Base-by-base conservation (phyloP, 1,140 invertebrate genomes). In the Nomia melanderi region DNA sequence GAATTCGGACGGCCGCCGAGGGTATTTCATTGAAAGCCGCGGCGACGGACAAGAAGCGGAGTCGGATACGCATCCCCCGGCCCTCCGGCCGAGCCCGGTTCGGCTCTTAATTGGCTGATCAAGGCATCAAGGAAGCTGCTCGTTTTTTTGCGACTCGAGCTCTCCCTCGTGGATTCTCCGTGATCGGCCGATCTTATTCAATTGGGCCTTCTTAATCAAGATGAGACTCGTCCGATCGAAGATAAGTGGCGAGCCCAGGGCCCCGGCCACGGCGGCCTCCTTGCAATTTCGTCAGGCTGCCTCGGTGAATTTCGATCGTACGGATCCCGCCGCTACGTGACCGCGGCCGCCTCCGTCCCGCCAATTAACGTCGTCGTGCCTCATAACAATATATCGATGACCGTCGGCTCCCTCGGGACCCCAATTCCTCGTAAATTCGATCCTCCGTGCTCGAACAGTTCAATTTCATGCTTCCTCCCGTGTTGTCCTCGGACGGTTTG, bases 61-160 rank as follows among this genome's bases (percentile, higher is more conserved):
- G 44, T 57, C 39, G 44, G 64, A 33, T 39, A 66, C 39, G 57
- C 71, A 3, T 31, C 53, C 44, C 53, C 57, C 4, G 7, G 29
- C 33, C 64, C 4, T 41, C 54, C 12, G 20, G 20, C 7, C 41
- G 41, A n/a, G 17, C 20, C 29, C 31, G 44, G 66, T 70, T 77
- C 20, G 76, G n/a, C 72, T 69, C 80, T 82, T 83, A 83, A 83
- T 83, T 83, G 80, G 81, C 82, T 56, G 81, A 82, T 78, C 79
- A 67, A 74, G 59, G 59, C 79, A 83, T 78, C 76, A 64, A 50
- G 76, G 64, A 62, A 82, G 71, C 79, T 82, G 23, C 65, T 79
- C 39, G 70, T 83, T 82, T 83, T 50, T 83, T 83, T 83, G 65
- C 65, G 14, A 47, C 33, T 36, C 3, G 44, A 8, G 23, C 50